Evolutionary conservation across 2,888 invertebrate genomes (phyloP).

Genomic region (Rosalia funebris): DNA sequence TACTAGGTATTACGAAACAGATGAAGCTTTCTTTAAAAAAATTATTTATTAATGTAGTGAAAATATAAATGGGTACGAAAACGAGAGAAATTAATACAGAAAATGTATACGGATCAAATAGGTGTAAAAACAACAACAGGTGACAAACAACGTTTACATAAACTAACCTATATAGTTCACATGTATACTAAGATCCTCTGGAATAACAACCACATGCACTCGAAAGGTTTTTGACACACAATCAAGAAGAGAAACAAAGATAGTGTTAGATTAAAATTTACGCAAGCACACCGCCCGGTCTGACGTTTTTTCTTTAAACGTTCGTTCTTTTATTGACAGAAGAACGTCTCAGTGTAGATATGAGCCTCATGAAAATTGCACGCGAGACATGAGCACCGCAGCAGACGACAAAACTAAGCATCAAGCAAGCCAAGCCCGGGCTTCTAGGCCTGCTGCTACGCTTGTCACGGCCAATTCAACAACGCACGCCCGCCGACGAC

Average conservation of each 20-base stretch:
- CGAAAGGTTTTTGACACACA: constrained; percentile 17
- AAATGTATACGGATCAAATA: constrained; percentile 19
- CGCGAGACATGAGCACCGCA: constrained; percentile 20
- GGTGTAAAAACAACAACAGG: constrained; percentile 39
- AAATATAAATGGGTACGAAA: too few relatives aligned
- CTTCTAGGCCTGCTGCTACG: constrained; percentile 49
- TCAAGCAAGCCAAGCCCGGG: constrained; percentile 46
- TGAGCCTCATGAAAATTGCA: constrained; percentile 14
- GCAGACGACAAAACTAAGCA: constrained; percentile 26
- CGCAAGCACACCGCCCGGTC: constrained; percentile 10
- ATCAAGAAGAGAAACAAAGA: constrained; percentile 13
- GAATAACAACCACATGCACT: constrained; percentile 33
- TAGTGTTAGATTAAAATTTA: constrained; percentile 10
- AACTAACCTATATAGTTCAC: constrained; percentile 51
- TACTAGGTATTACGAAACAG: too few relatives aligned
- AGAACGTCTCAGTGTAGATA: constrained; percentile 15
- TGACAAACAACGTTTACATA: constrained; percentile 36
- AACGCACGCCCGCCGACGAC: constrained; percentile 46
- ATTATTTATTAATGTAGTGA: too few relatives aligned
- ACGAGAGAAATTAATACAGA: too few relatives aligned
- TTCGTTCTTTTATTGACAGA: constrained; percentile 25
- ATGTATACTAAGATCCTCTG: constrained; percentile 36
- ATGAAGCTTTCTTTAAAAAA: too few relatives aligned
- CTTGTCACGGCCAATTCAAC: constrained; percentile 42
- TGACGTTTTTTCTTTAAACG: constrained; percentile 2